Base-by-base conservation (phyloP, 2,797 vertebrate genomes). In the Rhinogobio ventralis region DNA sequence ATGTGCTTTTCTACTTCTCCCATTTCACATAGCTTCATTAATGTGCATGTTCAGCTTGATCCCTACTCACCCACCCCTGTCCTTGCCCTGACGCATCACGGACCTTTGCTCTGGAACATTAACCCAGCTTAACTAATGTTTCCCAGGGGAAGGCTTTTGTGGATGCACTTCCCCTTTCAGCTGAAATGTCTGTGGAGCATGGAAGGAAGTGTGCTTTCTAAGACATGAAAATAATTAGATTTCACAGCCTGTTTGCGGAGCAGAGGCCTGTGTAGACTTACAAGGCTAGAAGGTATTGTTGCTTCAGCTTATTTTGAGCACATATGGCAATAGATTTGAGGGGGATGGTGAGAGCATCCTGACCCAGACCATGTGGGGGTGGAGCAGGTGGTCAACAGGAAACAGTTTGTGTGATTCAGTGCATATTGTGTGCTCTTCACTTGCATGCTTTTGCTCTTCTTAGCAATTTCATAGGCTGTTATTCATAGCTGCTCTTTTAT, bases 211-310 rank as follows among this genome's bases (percentile, higher is more conserved):
- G 60, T 87, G 89, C 87, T 73, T 46, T 88, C 46, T 82, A 91
- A 90, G 89, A 91, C 71, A 79, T 85, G 64, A 84, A 87, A 85
- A 90, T 93, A 91, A 92, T 94, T 93, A 89, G 85, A 93, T 91
- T 92, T 90, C 90, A 91, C 91, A 91, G 91, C 84, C 91, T 91
- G 86, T 89, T 92, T 86, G 81, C 82, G 75, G 89, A 90, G 86
- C 86, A 83, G 57, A 78, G 82, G 83, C 74, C 87, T 84, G 81
- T 84, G 83, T 83, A 81, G 87, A 90, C 46, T 86, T 89, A 84
- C 72, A 67, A 90, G 80, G 85, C 90, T 81, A 8, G 74, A 64
- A 89, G 81, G 82, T 82, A 71, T 76, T 79, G 64, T 87, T 89
- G 81, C 77, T 87, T 33, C 75, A 28, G 33, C 69, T 82, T 85